Evolutionary conservation across 2,113 vertebrate genomes (phyloP).

Genomic region (Rhombomys opimus): DNA sequence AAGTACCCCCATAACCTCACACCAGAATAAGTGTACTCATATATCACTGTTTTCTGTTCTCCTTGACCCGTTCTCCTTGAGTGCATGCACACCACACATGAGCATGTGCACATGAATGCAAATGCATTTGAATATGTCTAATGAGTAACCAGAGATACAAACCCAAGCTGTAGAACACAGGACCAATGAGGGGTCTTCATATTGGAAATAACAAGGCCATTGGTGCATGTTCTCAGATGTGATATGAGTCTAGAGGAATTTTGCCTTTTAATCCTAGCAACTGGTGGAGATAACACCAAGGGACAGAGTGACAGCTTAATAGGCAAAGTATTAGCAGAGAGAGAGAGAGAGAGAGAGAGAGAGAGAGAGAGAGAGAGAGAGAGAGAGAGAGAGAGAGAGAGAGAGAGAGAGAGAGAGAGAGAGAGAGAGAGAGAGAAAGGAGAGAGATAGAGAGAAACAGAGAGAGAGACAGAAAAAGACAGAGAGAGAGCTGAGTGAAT

Average conservation of each 20-base stretch:
- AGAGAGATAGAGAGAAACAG: too few relatives aligned
- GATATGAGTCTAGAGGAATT: not conserved
- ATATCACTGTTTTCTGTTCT: not conserved
- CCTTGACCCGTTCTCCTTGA: too few relatives aligned
- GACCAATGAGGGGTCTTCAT: not conserved
- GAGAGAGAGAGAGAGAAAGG: not conserved
- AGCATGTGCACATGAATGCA: not conserved
- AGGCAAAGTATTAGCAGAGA: not conserved
- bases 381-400: too few relatives aligned
- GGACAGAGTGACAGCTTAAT: not conserved
- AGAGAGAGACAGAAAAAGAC: not conserved
- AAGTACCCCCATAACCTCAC: accelerated
- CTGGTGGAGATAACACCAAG: too few relatives aligned
- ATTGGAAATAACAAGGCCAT: not conserved
- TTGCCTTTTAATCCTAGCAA: accelerated
- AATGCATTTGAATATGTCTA: not conserved
- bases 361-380: too few relatives aligned
- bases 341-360: not conserved
- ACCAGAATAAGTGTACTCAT: not conserved
- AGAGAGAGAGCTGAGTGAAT: too few relatives aligned
- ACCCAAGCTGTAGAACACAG: not conserved
- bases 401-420: too few relatives aligned
- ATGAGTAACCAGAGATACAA: not conserved
- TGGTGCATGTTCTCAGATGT: not conserved
- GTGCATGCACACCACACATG: not conserved